Evolutionary conservation across 2,888 invertebrate species (phyloP), one percentile per base, ranked within the genome.

Genomic region (Nezara viridula): DNA sequence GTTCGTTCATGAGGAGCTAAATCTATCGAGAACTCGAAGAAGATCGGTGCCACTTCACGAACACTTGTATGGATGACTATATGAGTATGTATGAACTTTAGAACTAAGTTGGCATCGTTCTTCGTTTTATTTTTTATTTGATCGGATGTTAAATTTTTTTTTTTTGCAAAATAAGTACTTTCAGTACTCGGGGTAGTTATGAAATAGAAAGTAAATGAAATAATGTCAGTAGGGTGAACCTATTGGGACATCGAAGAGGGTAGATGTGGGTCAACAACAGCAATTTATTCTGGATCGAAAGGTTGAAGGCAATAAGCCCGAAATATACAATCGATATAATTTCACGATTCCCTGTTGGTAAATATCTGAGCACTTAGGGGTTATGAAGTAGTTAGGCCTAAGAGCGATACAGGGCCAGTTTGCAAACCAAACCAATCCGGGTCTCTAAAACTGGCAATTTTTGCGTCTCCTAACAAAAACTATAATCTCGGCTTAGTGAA

Each of bases 321-420:
- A 19, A 73, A 73, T 19, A 37, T 21, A 73, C 24, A 37, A 73
- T 32, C 14, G 60, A 60, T 37, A 37, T 37, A 73, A 73, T 32
- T 73, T 73, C 7, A 73, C 16, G 66, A 73, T 32, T 73, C 66
- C 66, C 66, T 37, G 66, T 9, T 21, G 66, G 66, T 73, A 32
- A 73, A 73, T 73, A 73, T 16, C 60, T 14, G 16, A 5, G 60
- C 60, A 16, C 27, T 73, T 73, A 73, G 66, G 32, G 32, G 66
- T 73, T 73, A 73, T 73, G 66, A 37, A 73, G 66, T 73, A 37
- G 66, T 73, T 73, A 37, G 66, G 16, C 66, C 66, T 37, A 60
- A 27, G 19, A 5, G 7, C 19, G 7, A 14, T 73, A 73, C 66
- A 73, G 9, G 24, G 60, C 9, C 55, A 55, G 55, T 55, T 55